phyloP scores from a whole-genome alignment of 1,140 invertebrate species.

The Pseudomyrmex dendroicus region DNA sequence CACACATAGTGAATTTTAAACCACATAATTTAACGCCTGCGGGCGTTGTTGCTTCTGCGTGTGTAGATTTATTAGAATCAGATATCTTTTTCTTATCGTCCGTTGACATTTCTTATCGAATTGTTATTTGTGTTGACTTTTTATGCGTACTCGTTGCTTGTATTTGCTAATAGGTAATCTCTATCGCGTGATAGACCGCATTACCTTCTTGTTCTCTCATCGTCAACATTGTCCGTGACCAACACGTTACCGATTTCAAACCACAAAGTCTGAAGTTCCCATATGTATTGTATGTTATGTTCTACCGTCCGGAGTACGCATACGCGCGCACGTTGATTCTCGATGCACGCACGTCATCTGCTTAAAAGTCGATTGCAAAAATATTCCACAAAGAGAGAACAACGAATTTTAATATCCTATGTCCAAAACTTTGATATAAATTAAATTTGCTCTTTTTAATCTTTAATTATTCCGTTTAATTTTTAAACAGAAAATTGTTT shows the following conservation, averaged over 20 bases:
- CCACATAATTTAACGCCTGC: constrained; percentile 67
- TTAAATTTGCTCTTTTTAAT: too few relatives aligned
- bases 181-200: constrained; percentile 14
- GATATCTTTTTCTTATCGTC: too few relatives aligned
- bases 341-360: constrained; percentile 28
- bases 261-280: constrained; percentile 84
- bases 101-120: not conserved
- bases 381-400: too few relatives aligned
- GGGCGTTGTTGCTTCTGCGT: not conserved
- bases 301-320: constrained; percentile 78
- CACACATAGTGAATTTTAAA: constrained; percentile 82
- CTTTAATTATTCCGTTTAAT: too few relatives aligned
- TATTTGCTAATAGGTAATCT: constrained; percentile 20
- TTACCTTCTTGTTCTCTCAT: constrained; percentile 34
- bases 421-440: too few relatives aligned
- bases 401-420: too few relatives aligned
- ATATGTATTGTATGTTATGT: constrained; percentile 85
- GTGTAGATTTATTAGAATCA: not conserved
- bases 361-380: too few relatives aligned
- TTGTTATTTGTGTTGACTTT: not conserved
- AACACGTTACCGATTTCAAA: constrained; percentile 83
- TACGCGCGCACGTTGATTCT: constrained; percentile 71
- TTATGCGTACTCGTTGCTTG: not conserved
- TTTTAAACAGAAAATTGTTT: too few relatives aligned
- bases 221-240: constrained; percentile 56